These are phyloP conservation scores for Aselliscus stoliczkanus DNA, from an alignment of 2,797 vertebrate genomes.

Conservation along the genomic window DNA sequence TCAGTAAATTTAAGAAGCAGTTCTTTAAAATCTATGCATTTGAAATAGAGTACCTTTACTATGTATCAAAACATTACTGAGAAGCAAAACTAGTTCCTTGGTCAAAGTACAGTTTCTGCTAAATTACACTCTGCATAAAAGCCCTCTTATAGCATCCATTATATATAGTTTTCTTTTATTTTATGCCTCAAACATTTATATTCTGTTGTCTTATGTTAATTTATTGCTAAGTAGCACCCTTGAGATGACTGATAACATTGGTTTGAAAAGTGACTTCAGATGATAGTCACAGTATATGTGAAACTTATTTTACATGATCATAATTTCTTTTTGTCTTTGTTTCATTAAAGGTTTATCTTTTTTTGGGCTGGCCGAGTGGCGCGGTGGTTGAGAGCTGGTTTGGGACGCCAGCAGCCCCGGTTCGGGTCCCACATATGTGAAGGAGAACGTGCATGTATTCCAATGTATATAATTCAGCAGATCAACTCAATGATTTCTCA, in stretches of 20 bases:
- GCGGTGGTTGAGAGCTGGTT: too few relatives aligned
- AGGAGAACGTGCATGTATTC: background rate
- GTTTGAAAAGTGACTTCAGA: conserved; percentile 57
- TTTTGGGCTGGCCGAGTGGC: too few relatives aligned
- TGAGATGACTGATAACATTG: background rate
- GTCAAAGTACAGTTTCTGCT: background rate
- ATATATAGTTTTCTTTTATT: background rate
- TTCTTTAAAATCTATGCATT: background rate
- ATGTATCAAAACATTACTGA: background rate
- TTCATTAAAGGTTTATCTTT: background rate
- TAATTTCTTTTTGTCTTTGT: conserved; percentile 7
- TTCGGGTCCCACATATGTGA: background rate
- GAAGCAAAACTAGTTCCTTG: background rate
- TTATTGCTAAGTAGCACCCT: background rate
- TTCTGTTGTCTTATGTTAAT: background rate
- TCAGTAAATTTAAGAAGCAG: background rate
- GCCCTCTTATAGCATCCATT: background rate
- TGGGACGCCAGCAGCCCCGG: too few relatives aligned
- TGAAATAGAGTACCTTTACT: background rate
- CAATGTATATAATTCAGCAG: background rate
- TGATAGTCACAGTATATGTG: background rate
- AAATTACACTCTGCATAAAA: conserved; percentile 44
- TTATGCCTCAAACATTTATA: background rate
- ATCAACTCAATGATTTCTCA: background rate
- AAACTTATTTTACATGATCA: background rate